Evolutionary conservation across 2,888 invertebrate genomes (phyloP), one percentile per base, ranked within the genome.

Genomic region (Merodon equestris): DNA sequence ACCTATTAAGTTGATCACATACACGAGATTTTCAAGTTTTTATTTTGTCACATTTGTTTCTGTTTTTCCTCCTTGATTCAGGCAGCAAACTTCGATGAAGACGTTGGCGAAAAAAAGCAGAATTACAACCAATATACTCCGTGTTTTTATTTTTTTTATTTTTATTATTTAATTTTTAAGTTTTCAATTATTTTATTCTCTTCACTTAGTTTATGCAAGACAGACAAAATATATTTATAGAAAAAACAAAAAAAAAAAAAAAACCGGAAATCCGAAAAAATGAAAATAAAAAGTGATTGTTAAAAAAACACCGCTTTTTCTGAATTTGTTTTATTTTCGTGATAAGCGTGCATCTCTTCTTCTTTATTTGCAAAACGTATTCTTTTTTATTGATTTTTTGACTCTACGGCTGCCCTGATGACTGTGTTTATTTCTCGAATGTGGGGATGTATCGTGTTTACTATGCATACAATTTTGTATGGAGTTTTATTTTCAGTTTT

Each of bases 221-320:
- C 63, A 74, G 1, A 50, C 66, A 45, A 54, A 9, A 10, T 45
- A 56, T 64, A 79, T 79, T 79, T 79, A 79, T 74, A 64, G 58
- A 64, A 14, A 58, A 57, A 63, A 72, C 57, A 27, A 38, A 45
- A 48, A 19, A 47, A 40, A 67, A 12, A 45, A 27, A 40, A 53
- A 67, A n/a, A 45, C 53, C 56, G n/a, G 40, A 17, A 56, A n/a
- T n/a, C n/a, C n/a, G n/a, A 47, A 60, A 19, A 44, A 63, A 42
- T 44, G 19, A 67, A 40, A 74, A 77, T 60, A 67, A 77, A 79
- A 79, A 79, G 34, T 60, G 63, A 79, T 79, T 74, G 74, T 74
- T 72, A 61, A 68, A 54, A 53, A 73, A 73, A 74, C 27, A 73
- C 64, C 54, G 79, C 74, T 79, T 79, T 70, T 79, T 74, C 40